A percentile compares a stretch with the other conserved stretches of the same genome.
These are phyloP conservation scores for Arothron firmamentum DNA, from an alignment of 2,113 vertebrate genomes.

Conservation along the genomic window DNA sequence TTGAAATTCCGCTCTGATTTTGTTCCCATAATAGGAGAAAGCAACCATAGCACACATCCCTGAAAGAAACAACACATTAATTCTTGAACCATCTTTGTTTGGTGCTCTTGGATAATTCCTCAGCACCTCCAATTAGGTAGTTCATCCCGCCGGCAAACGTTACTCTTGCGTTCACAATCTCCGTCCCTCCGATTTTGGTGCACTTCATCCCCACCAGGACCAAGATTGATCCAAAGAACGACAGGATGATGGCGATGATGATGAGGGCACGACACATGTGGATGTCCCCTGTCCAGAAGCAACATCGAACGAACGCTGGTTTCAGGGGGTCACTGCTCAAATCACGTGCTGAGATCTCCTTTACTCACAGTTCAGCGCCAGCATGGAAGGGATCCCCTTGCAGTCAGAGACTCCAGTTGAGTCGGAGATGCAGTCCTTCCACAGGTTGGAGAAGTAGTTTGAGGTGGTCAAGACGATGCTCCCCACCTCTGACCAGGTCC, in stretches of 20 bases:
- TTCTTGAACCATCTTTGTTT: background rate
- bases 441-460: conserved; percentile 93
- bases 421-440: conserved; percentile 92
- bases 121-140: conserved; percentile 86
- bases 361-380: conserved; percentile 77
- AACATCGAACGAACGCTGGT: conserved; percentile 6
- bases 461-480: conserved; percentile 85
- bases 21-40: conserved; percentile 90
- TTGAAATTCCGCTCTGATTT: conserved; percentile 86
- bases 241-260: conserved; percentile 85
- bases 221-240: conserved; percentile 84
- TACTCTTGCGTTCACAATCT: conserved; percentile 85
- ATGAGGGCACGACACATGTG: conserved; percentile 92
- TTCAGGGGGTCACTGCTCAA: background rate
- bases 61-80: conserved; percentile 55
- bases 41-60: conserved; percentile 85
- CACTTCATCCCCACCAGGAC: conserved; percentile 96
- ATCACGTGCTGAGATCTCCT: background rate
- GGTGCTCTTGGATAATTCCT: background rate
- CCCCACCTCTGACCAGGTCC: conserved; percentile 88
- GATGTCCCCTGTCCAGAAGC: conserved; percentile 82
- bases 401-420: conserved; percentile 92
- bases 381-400: conserved; percentile 90
- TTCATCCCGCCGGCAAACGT: conserved; percentile 88
- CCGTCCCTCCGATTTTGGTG: conserved; percentile 89